Base-by-base conservation (phyloP, 2,888 invertebrate species). In the Ormyrus thymus region DNA sequence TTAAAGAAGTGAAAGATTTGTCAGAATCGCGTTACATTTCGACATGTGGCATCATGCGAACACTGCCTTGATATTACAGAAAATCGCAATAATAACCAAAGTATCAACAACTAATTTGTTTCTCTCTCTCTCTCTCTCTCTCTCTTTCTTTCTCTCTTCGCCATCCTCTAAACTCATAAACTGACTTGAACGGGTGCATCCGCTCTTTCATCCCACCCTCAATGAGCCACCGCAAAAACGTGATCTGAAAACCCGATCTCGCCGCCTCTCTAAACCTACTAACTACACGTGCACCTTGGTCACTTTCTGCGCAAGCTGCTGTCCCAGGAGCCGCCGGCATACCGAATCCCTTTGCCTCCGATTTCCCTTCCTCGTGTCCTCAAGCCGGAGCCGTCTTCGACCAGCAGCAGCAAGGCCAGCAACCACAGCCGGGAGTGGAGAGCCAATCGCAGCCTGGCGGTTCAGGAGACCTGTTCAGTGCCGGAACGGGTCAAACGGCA, bases 261-360 rank as follows among this genome's bases (percentile, higher is more conserved):
- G 5, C 61, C 6, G 45, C 10, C 50, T 65, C 15, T 15, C 15
- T 51, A 50, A 51, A 77, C 48, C 72, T 50, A 81, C 69, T 81
- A 81, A 81, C 71, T 68, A 56, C 50, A 65, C 71, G 83, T 83
- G 86, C 85, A 87, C 84, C 84, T 84, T 86, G 83, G 84, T 84
- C 84, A 86, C 85, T 88, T 89, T 90, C 84, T 91, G 89, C 88
- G 91, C 91, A 91, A 91, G 91, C 91, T 90, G 91, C 91, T 90
- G 91, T 91, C 88, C 92, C 92, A 85, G 86, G 88, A 84, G 89
- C 89, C 29, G 29, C 29, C 83, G 86, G 87, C 85, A 86, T 89
- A 86, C 92, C 92, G 84, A 93, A 94, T 91, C 93, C 94, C 80
- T 94, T 94, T 91, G 93, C 92, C 92, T 92, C 92, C 88, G 92